phyloP scores from a whole-genome alignment of 2,888 invertebrate species.

The Xanthorhoe designata region DNA sequence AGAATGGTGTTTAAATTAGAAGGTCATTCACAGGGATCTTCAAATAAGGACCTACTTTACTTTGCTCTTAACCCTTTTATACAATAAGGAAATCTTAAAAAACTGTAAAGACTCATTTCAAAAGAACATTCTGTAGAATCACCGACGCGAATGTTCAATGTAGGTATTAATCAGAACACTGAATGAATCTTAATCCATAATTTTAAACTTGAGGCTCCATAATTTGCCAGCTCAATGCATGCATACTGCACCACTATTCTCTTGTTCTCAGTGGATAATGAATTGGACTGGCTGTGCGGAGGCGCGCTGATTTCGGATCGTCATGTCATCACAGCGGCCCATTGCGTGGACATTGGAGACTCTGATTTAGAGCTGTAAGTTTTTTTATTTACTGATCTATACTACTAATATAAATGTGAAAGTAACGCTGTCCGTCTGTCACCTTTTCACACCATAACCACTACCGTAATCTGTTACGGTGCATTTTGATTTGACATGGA shows the following conservation, averaged over 20 bases:
- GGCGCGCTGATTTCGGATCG: conserved; percentile 81
- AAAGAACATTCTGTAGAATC: too few species aligned
- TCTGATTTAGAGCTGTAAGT: conserved; percentile 71
- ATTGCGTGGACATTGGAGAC: conserved; percentile 79
- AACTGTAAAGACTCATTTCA: background rate
- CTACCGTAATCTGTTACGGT: too few species aligned
- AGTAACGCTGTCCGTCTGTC: too few species aligned
- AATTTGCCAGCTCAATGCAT: too few species aligned
- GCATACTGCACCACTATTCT: background rate
- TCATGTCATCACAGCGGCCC: conserved; percentile 86
- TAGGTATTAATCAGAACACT: too few species aligned
- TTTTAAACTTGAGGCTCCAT: too few species aligned
- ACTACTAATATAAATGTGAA: too few species aligned
- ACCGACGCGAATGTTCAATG: too few species aligned
- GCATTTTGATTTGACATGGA: too few species aligned
- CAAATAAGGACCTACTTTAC: background rate
- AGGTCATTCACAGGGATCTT: background rate
- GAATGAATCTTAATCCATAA: too few species aligned
- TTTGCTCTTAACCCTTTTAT: background rate
- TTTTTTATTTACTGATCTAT: background rate
- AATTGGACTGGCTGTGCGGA: conserved; percentile 77
- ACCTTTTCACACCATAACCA: too few species aligned
- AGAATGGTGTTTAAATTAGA: background rate
- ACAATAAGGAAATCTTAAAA: background rate
- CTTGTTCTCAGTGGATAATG: conserved; percentile 48